Base-by-base conservation (phyloP, 1,140 invertebrate species). In the Trichomalopsis sarcophagae region DNA sequence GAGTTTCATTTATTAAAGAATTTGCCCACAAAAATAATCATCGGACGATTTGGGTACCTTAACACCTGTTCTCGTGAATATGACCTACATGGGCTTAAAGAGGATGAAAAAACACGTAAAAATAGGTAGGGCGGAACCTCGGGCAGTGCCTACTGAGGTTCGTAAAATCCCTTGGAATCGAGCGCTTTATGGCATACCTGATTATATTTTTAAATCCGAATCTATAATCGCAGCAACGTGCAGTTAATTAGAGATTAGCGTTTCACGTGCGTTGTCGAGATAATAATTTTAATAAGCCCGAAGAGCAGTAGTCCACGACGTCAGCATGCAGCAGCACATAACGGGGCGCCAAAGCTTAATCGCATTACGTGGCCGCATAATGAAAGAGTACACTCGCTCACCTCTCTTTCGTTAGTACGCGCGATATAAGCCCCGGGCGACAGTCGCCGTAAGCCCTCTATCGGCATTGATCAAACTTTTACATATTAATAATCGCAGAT, bases 391-490 rank as follows among this genome's bases (percentile, higher is more conserved):
- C 6, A n/a, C 14, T 50, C 27, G 27, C 27, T 1, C 47, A 0
- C 14, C 21, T 2, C 55, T 21, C 21, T 21, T 7, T 62, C 17
- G 55, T 21, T 69, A 10, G 17, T n/a, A 11, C 5, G 2, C 66
- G 66, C 68, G 13, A 71, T 33, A 66, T 6, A 71, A 33, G 27
- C 55, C 55, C 55, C 21, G 27, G 1, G 27, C 21, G 55, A n/a
- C 5, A 71, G 68, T n/a, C 5, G 68, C 17, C 68, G 68, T 71
- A 33, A 62, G 68, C 68, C 14, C 68, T 7, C 40, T 40, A 5
- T 71, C 6, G 55, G 14, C 27, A 71, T 71, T 33, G 33, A 71
- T 71, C 68, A 71, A 40, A n/a, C 17, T 75, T 75, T 75, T 75
- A 75, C 44, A 23, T 21, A 75, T n/a, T 27, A 17, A 36, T 36